These are phyloP conservation scores for Silvanus unidentatus DNA, from an alignment of 2,888 invertebrate species.

Conservation along the genomic window DNA sequence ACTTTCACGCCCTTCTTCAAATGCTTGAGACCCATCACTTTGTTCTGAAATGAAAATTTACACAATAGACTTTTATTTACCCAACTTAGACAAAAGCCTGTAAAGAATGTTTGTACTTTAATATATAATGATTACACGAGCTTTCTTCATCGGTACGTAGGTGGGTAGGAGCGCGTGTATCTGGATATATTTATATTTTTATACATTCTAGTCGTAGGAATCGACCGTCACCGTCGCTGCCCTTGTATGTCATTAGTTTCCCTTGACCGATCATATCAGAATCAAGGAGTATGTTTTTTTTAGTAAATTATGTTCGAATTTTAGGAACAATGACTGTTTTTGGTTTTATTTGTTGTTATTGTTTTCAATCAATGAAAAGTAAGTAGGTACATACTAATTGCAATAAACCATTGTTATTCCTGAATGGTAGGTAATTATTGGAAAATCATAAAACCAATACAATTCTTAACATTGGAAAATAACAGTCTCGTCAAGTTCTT, in stretches of 20 bases:
- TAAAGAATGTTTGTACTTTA: too few species aligned
- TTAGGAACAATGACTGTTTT: neutral
- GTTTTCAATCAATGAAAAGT: too few species aligned
- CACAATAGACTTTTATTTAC: neutral
- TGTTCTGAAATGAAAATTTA: constrained; percentile 55
- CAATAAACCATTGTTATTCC: neutral
- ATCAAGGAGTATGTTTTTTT: constrained; percentile 10
- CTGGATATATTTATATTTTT: too few species aligned
- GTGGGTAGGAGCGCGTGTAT: neutral
- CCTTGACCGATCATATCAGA: constrained; percentile 16
- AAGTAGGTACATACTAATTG: neutral
- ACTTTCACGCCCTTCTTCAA: constrained; percentile 47
- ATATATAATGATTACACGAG: too few species aligned
- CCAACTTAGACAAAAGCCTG: too few species aligned
- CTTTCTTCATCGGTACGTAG: neutral
- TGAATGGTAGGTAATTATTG: too few species aligned
- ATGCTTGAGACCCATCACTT: constrained; percentile 67
- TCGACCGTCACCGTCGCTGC: neutral
- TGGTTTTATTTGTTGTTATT: neutral
- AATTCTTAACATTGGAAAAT: too few species aligned
- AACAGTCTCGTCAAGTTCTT: too few species aligned
- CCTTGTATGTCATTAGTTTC: constrained; percentile 1
- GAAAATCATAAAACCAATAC: too few species aligned
- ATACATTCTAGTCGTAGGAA: neutral
- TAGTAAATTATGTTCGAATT: neutral